Evolutionary conservation across 2,888 invertebrate genomes (phyloP).

Genomic region (Scaptomyza flava): DNA sequence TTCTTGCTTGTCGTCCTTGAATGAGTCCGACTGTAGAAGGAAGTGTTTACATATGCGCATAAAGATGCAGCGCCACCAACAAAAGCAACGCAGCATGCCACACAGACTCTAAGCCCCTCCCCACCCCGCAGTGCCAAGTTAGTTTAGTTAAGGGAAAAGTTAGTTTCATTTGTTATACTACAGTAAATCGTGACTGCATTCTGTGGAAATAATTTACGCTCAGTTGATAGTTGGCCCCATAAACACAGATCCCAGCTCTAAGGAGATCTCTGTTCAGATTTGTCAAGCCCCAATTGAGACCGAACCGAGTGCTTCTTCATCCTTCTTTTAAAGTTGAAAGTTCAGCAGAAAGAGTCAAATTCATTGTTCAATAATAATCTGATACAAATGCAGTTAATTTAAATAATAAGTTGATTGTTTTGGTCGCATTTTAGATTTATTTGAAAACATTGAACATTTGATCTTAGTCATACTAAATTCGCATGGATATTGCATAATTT

Average conservation of each 20-base stretch:
- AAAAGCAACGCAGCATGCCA: background rate
- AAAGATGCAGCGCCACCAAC: conserved; percentile 62
- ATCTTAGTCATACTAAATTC: conserved; percentile 11
- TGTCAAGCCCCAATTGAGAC: background rate
- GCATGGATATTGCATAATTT: conserved; percentile 40
- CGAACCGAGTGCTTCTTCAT: background rate
- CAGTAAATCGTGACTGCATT: conserved; percentile 65
- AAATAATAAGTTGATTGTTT: conserved; percentile 5
- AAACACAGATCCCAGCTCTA: conserved; percentile 10
- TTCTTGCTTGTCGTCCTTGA: conserved; percentile 40
- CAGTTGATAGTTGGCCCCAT: conserved; percentile 43
- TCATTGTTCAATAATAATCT: background rate
- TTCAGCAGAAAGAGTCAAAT: background rate
- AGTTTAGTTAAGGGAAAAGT: conserved; percentile 53
- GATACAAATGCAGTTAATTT: conserved; percentile 11
- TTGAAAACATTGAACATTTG: conserved; percentile 8
- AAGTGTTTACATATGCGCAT: conserved; percentile 79
- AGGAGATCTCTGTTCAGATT: conserved; percentile 8
- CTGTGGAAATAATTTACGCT: conserved; percentile 66
- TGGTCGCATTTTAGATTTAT: background rate
- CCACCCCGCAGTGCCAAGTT: background rate
- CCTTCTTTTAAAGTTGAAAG: conserved; percentile 27
- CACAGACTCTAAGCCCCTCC: background rate
- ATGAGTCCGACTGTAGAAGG: conserved; percentile 53
- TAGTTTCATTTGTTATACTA: conserved; percentile 51